A percentile compares a stretch with the other conserved stretches of the same genome.
Evolutionary conservation across 2,888 invertebrate genomes (phyloP).

Genomic region (Erebia palarica): DNA sequence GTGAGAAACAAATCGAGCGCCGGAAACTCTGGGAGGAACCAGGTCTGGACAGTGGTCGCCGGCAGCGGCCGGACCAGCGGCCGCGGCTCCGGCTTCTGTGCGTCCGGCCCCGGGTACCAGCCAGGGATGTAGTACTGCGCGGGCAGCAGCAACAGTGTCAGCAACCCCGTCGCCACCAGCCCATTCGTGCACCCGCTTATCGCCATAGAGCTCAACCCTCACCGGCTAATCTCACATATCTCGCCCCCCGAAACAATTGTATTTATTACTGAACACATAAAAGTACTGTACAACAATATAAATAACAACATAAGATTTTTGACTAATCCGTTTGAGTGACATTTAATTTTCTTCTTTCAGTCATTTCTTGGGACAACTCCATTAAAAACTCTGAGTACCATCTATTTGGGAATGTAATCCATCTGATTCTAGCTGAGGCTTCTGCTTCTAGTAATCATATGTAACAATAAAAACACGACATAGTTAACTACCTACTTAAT

Average conservation of each 20-base stretch:
- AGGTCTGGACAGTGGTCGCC: slow-evolving; percentile 29
- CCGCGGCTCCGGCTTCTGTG: slow-evolving; percentile 42
- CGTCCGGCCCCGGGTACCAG: neutral
- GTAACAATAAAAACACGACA: too few species aligned
- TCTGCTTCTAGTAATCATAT: too few species aligned
- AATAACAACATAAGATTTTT: slow-evolving; percentile 9
- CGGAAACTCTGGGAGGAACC: neutral
- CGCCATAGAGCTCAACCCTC: slow-evolving; percentile 50
- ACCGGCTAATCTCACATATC: slow-evolving; percentile 29
- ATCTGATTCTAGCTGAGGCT: too few species aligned
- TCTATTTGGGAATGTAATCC: too few species aligned
- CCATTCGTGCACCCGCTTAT: slow-evolving; percentile 60
- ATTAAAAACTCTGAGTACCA: neutral
- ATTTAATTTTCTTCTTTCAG: slow-evolving; percentile 1
- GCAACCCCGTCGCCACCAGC: slow-evolving; percentile 54
- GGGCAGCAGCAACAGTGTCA: slow-evolving; percentile 61
- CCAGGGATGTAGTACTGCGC: slow-evolving; percentile 61
- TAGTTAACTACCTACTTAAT: too few species aligned
- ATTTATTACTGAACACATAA: neutral
- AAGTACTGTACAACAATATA: neutral
- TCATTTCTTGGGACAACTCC: neutral
- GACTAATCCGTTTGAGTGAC: neutral
- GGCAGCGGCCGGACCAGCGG: slow-evolving; percentile 32
- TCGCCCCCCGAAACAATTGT: slow-evolving; percentile 10
- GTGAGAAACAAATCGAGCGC: slow-evolving; percentile 53